Evolutionary conservation across 2,797 vertebrate species (phyloP), one percentile per base, ranked within the genome.

Genomic region (Hyperoplus immaculatus): DNA sequence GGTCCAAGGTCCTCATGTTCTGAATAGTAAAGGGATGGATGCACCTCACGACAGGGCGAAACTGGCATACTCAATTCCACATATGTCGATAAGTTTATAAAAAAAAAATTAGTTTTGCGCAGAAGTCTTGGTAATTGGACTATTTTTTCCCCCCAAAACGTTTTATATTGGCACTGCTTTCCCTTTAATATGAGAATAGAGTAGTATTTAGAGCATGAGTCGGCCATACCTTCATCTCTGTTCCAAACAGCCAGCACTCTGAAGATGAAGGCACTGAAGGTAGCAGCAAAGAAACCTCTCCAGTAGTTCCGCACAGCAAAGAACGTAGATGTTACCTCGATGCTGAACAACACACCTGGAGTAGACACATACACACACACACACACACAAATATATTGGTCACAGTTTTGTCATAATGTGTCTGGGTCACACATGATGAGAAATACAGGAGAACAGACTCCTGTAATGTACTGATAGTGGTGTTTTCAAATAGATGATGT

Each of bases 251-350:
- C 97, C 8, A 99, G 94, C 2, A 99, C 97, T 47, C 98, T 95
- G 93, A 99, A 99, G 94, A 99, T 98, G 93, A 99, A 99, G 89
- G 98, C 98, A 56, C 98, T 99, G 93, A 99, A 98, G 39, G 98
- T 98, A 70, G 98, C 98, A 0, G 98, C 97, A 0, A 99, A 99
- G 93, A 99, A 99, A 41, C 98, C 98, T 0, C 98, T 96, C 98
- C 98, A 99, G 70, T 99, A 99, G 92, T 99, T 99, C 75, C 98
- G 95, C 84, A 99, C 98, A 0, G 98, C 98, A 0, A 99, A 99
- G 95, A 99, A 99, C 1, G 97, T 98, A 54, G 98, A 99, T 8
- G 98, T 99, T 93, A 99, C 98, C 85, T 99, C 98, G 0, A 99
- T 99, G 87, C 98, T 99, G 94, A 99, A 99, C 66, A 99, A 93